Evolutionary conservation across 2,888 invertebrate species (phyloP).

Genomic region (Coelinius sp.): DNA sequence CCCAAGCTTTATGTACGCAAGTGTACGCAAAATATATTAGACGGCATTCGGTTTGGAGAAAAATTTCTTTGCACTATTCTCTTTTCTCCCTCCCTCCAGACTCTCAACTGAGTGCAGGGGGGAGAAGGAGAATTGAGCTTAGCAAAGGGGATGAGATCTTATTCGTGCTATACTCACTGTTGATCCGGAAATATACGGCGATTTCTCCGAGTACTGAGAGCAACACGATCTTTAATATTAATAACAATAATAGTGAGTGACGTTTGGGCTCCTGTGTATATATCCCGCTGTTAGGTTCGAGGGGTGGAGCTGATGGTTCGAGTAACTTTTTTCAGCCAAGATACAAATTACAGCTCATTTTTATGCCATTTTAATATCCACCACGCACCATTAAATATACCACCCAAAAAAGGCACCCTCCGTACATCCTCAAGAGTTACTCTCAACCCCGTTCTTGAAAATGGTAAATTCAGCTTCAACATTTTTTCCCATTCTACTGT

Average conservation of each 20-base stretch:
- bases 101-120: not conserved
- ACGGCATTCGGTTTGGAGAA: slow-evolving; percentile 46
- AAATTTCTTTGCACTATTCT: slow-evolving; percentile 42
- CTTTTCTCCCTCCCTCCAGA: not conserved
- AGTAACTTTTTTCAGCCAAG: slow-evolving; percentile 64
- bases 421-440: not conserved
- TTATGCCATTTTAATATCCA: slow-evolving; percentile 71
- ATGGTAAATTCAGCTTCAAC: not conserved
- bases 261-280: slow-evolving; percentile 35
- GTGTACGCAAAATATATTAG: slow-evolving; percentile 46
- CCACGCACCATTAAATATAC: slow-evolving; percentile 68
- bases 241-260: slow-evolving; percentile 65
- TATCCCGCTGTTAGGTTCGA: slow-evolving; percentile 36
- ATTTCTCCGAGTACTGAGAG: slow-evolving; percentile 66
- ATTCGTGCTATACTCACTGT: slow-evolving; percentile 37
- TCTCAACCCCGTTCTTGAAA: slow-evolving; percentile 9
- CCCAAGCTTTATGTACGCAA: slow-evolving; percentile 34
- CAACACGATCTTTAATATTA: slow-evolving; percentile 64
- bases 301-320: slow-evolving; percentile 53
- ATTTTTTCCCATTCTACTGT: slow-evolving; percentile 7
- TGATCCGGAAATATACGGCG: slow-evolving; percentile 63
- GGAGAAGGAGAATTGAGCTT: not conserved
- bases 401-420: slow-evolving; percentile 1
- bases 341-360: slow-evolving; percentile 71
- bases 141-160: slow-evolving; percentile 3